These are phyloP conservation scores for Dolichoris vasculosae DNA, from an alignment of 1,140 invertebrate genomes.

Conservation along the genomic window DNA sequence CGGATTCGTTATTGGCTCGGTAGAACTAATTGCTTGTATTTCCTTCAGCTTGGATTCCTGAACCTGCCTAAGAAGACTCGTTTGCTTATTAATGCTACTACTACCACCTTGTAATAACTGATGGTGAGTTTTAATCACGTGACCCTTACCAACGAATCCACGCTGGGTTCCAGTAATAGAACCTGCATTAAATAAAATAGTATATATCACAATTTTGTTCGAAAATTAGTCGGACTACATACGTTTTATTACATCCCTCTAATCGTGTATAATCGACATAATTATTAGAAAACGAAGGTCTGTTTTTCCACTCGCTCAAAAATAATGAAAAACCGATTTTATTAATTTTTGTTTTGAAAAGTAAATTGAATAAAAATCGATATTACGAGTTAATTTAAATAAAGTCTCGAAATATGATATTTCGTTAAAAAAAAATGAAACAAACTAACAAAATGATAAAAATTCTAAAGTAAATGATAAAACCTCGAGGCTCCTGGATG, in stretches of 20 bases:
- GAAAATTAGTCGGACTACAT: not conserved
- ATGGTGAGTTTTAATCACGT: not conserved
- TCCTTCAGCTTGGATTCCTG: conserved; percentile 34
- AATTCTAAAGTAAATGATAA: not conserved
- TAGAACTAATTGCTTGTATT: not conserved
- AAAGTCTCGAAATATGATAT: not conserved
- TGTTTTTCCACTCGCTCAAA: not conserved
- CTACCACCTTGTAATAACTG: conserved; percentile 2
- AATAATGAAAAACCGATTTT: not conserved
- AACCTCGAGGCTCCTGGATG: conserved; percentile 44
- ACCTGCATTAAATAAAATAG: not conserved
- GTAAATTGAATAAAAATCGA: too few species aligned
- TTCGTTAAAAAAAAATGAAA: not conserved
- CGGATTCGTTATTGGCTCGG: not conserved
- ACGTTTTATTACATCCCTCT: too few species aligned
- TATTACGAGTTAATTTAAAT: too few species aligned
- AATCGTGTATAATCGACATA: too few species aligned
- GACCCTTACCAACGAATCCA: not conserved
- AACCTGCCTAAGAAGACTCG: conserved; percentile 27
- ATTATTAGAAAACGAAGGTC: not conserved
- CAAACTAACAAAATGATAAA: not conserved
- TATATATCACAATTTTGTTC: not conserved
- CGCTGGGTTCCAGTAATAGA: conserved; percentile 28
- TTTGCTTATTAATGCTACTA: not conserved
- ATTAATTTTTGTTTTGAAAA: too few species aligned